These are phyloP conservation scores for Flabesymbios commensalis DNA, from an alignment of 2,888 invertebrate genomes.

Conservation along the genomic window DNA sequence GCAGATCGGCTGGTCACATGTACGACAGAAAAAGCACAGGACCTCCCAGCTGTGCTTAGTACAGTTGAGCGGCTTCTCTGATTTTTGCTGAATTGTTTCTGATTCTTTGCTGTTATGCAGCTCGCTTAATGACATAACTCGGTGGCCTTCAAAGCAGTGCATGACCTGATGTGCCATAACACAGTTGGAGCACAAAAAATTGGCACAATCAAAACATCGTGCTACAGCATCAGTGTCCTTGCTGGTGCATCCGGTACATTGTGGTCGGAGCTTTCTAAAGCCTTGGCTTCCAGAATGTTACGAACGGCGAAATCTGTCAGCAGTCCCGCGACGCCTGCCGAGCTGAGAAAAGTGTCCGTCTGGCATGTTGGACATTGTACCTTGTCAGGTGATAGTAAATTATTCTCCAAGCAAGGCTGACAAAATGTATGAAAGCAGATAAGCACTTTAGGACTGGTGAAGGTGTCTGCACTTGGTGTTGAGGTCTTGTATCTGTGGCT, in stretches of 20 bases:
- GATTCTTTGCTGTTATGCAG: slow-evolving; percentile 64
- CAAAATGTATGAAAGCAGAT: slow-evolving; percentile 75
- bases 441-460: slow-evolving; percentile 57
- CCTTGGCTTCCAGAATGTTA: slow-evolving; percentile 62
- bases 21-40: slow-evolving; percentile 90
- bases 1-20: slow-evolving; percentile 90
- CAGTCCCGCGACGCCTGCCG: slow-evolving; percentile 69
- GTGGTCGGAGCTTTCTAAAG: slow-evolving; percentile 54
- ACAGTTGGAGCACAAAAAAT: slow-evolving; percentile 94
- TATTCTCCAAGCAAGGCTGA: slow-evolving; percentile 77
- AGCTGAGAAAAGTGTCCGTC: slow-evolving; percentile 52
- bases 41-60: slow-evolving; percentile 87
- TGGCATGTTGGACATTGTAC: slow-evolving; percentile 75
- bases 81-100: slow-evolving; percentile 63
- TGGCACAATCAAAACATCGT: slow-evolving; percentile 94
- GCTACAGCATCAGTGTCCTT: slow-evolving; percentile 93
- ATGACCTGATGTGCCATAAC: slow-evolving; percentile 98
- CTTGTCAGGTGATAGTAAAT: slow-evolving; percentile 68
- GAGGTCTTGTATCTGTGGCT: too few species aligned
- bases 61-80: slow-evolving; percentile 70
- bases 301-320: slow-evolving; percentile 70
- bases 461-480: slow-evolving; percentile 70
- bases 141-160: slow-evolving; percentile 96
- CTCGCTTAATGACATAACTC: slow-evolving; percentile 72
- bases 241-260: slow-evolving; percentile 94